Conservation (phyloP, 2,888 invertebrate species). For the Drosophila phalerata region DNA sequence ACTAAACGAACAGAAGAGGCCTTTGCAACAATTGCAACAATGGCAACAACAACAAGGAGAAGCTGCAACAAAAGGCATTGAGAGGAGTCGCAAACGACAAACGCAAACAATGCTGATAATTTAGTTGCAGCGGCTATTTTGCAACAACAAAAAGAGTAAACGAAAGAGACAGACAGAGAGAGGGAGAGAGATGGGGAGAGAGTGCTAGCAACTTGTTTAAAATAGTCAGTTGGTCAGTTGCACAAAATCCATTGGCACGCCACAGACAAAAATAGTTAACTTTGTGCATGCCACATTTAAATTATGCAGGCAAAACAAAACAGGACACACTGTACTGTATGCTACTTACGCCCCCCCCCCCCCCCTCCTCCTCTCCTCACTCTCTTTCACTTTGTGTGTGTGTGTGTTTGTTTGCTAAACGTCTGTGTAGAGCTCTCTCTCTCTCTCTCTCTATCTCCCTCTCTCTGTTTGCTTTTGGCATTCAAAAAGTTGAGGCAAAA, state of each 20-base stretch:
- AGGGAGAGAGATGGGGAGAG: background rate
- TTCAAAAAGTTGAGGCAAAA: conserved; percentile 67
- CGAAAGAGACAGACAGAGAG: conserved; percentile 3
- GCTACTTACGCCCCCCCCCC: background rate
- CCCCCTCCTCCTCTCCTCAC: background rate
- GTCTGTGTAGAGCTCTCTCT: conserved; percentile 54
- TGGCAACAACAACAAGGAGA: conserved; percentile 2
- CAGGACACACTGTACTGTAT: conserved; percentile 15
- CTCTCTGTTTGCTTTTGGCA: conserved; percentile 59
- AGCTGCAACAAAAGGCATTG: conserved; percentile 14
- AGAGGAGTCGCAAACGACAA: conserved; percentile 55
- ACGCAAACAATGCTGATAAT: conserved; percentile 78
- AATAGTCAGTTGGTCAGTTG: conserved; percentile 51
- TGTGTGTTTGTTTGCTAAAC: conserved; percentile 65
- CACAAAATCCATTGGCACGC: conserved; percentile 63
- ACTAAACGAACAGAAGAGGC: conserved; percentile 59
- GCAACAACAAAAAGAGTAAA: conserved; percentile 44
- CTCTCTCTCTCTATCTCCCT: background rate
- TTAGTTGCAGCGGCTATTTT: conserved; percentile 70
- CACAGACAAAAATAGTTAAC: conserved; percentile 64
- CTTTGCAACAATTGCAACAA: conserved; percentile 54
- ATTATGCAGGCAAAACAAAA: conserved; percentile 74
- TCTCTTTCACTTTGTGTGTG: background rate
- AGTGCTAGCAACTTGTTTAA: conserved; percentile 62
- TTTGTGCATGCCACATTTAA: conserved; percentile 72